Percentiles rank a stretch among this genome's conserved stretches.
Conservation (phyloP, 2,888 invertebrate genomes). For the Nezara viridula region DNA sequence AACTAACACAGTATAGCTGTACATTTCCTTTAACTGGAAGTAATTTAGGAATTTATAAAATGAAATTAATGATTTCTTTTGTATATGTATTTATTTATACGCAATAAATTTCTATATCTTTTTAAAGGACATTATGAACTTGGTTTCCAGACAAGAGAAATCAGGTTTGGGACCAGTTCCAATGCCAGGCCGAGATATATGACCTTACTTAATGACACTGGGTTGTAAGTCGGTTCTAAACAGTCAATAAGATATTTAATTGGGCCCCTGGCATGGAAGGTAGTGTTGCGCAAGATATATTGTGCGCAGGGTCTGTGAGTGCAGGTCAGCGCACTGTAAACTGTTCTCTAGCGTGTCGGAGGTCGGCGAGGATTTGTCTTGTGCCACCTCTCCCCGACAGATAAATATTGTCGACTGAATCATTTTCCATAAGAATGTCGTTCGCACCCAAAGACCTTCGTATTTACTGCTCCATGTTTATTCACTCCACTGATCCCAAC, state of each 20-base stretch:
- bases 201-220: not conserved
- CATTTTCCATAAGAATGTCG: constrained; percentile 26
- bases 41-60: too few relatives aligned
- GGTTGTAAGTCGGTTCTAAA: constrained; percentile 36
- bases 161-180: not conserved
- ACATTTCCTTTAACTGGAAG: too few relatives aligned
- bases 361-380: not conserved
- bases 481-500: not conserved
- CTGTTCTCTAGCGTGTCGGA: constrained; percentile 39
- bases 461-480: not conserved
- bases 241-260: constrained; percentile 44
- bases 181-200: not conserved
- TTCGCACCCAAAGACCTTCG: not conserved
- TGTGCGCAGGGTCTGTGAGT: not conserved
- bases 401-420: not conserved
- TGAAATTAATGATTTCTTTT: too few relatives aligned
- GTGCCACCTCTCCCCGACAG: not conserved
- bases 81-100: too few relatives aligned
- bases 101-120: too few relatives aligned
- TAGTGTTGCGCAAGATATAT: constrained; percentile 48
- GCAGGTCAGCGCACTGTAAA: constrained; percentile 36
- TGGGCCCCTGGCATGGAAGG: constrained; percentile 27
- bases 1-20: too few relatives aligned
- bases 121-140: not conserved
- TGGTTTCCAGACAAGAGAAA: not conserved